phyloP scores from a whole-genome alignment of 2,113 vertebrate genomes.

The Pteruthius melanotis region DNA sequence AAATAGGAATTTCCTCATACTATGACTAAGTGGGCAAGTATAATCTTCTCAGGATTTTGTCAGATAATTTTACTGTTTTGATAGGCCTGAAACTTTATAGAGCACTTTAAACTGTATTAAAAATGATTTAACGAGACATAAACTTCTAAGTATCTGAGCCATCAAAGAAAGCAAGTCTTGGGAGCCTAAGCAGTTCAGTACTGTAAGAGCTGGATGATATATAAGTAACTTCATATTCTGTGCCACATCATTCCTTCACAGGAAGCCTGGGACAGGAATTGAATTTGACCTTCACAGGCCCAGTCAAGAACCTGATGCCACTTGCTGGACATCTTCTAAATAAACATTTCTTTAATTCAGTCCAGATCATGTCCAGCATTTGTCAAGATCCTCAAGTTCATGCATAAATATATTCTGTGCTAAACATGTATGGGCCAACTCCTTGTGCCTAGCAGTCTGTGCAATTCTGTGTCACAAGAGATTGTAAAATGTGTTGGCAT shows the following conservation, averaged over 20 bases:
- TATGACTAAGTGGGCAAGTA: neutral
- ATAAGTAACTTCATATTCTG: neutral
- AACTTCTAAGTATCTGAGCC: neutral
- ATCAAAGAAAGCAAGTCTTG: neutral
- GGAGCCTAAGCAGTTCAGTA: neutral
- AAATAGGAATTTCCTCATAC: neutral
- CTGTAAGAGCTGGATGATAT: neutral
- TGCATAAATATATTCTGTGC: neutral
- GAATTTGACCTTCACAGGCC: neutral
- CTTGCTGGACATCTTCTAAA: neutral
- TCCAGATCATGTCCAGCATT: neutral
- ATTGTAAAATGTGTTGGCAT: neutral
- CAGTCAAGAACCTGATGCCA: neutral
- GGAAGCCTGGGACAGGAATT: neutral
- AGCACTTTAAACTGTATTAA: neutral
- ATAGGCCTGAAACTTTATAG: neutral
- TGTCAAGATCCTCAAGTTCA: neutral
- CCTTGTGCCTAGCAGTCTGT: neutral
- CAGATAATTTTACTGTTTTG: neutral
- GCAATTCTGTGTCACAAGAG: neutral
- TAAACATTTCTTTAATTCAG: neutral
- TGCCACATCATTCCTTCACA: neutral
- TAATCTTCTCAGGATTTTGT: neutral
- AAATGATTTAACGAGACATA: neutral
- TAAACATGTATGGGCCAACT: neutral